Evolutionary conservation across 2,113 vertebrate genomes (phyloP), one percentile per base, ranked within the genome.

Genomic region (Chamaea fasciata): DNA sequence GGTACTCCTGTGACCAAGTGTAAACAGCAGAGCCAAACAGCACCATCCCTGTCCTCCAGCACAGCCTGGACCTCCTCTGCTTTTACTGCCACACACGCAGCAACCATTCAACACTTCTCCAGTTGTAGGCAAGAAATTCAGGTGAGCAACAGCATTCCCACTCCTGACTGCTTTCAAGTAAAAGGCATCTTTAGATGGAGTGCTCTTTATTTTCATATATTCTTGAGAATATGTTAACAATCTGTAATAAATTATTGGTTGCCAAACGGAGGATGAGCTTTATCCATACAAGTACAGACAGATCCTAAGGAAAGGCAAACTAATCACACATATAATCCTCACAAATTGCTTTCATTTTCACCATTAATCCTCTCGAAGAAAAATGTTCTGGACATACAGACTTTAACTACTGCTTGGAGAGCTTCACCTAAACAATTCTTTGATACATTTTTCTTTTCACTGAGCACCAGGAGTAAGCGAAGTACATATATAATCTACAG

Each of bases 201-300:
- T 15, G 7, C 31, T 62, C 26, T 44, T 70, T 20, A 67, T 44
- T 67, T 65, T 47, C 37, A 24, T 31, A 68, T 13, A 42, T 59
- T 67, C 89, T 98, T 94, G 86, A 53, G 64, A 59, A 24, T 28
- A 44, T 23, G 94, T 95, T 94, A 94, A 97, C 80, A 96, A 84
- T 79, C 76, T 84, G 96, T 97, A 98, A 97, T 94, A 97, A 97
- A 97, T 97, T 96, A 96, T 93, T 97, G 98, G 96, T 94, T 97
- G 97, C 96, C 97, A 97, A 98, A 97, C 63, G 56, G 96, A 89
- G 84, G 87, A 78, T 91, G 95, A 87, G 87, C 75, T 88, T 94
- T 59, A 74, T 63, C 95, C 49, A 42, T 10, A 79, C 46, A 79
- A n/a, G 75, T 28, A 82, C 83, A 94, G 93, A 83, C 2, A 15